These are phyloP conservation scores for Sphaerodactylus townsendi DNA, from an alignment of 2,113 vertebrate genomes.

Conservation along the genomic window DNA sequence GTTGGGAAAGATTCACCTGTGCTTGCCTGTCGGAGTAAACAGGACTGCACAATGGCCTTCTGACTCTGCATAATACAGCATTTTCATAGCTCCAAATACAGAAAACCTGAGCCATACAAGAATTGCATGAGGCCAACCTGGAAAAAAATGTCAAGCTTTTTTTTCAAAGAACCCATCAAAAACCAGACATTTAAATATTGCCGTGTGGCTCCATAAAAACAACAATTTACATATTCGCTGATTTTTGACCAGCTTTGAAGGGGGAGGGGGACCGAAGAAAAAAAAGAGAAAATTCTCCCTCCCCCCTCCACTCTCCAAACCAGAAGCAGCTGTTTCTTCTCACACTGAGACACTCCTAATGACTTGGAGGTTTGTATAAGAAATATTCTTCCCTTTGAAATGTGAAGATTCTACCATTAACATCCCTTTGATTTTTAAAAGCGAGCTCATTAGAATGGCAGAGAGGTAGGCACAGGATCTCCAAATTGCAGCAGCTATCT, in stretches of 20 bases:
- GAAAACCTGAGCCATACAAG: slow-evolving; percentile 20
- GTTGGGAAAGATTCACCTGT: too few species aligned
- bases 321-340: slow-evolving; percentile 68
- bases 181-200: slow-evolving; percentile 1
- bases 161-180: background rate
- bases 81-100: background rate
- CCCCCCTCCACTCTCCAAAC: slow-evolving; percentile 24
- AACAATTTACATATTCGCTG: slow-evolving; percentile 37
- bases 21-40: too few species aligned
- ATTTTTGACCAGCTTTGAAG: slow-evolving; percentile 37
- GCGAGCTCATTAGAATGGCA: slow-evolving; percentile 66
- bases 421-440: slow-evolving; percentile 71
- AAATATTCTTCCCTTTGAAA: slow-evolving; percentile 73
- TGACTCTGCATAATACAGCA: too few species aligned
- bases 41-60: too few species aligned
- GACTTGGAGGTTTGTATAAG: slow-evolving; percentile 71
- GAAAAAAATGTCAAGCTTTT: background rate
- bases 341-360: slow-evolving; percentile 68
- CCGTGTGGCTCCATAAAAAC: background rate
- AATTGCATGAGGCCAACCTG: slow-evolving; percentile 11
- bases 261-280: slow-evolving; percentile 38
- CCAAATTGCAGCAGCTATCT: slow-evolving; percentile 52
- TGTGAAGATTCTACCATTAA: slow-evolving; percentile 68
- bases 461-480: slow-evolving; percentile 32
- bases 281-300: slow-evolving; percentile 46